Conservation (phyloP, 2,797 vertebrate species). For the Danio aesculapii region DNA sequence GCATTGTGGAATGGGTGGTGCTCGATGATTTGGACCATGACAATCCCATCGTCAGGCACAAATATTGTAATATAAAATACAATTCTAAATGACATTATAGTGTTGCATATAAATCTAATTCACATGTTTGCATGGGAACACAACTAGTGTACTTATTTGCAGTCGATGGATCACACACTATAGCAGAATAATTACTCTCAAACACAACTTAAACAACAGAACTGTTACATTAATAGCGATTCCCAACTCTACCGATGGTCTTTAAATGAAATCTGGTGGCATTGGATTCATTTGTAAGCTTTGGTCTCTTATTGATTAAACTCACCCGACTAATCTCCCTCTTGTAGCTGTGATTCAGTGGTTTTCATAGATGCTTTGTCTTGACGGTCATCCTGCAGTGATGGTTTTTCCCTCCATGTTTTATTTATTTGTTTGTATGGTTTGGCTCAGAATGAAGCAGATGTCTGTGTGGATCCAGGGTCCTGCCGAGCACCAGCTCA, state of each 20-base stretch:
- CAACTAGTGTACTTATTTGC: no score
- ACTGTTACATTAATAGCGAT: background rate
- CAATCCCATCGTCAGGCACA: no score
- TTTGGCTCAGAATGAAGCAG: constrained; percentile 6
- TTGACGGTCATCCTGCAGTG: constrained; percentile 3
- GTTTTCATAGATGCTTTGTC: constrained; percentile 18
- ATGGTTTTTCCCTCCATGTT: background rate
- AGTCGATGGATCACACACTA: no score
- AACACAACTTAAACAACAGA: background rate
- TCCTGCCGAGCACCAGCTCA: constrained; percentile 58
- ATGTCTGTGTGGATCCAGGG: constrained; percentile 52
- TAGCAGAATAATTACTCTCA: no score
- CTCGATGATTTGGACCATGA: no score
- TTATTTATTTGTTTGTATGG: background rate
- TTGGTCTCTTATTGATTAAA: constrained; percentile 5
- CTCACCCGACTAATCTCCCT: constrained; percentile 20
- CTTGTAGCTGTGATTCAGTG: constrained; percentile 6
- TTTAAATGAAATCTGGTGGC: background rate
- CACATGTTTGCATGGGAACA: no score
- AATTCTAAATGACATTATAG: no score
- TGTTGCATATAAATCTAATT: no score
- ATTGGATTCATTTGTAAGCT: background rate
- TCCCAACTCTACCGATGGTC: background rate
- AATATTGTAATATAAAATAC: no score
- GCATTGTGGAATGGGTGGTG: no score